These are phyloP conservation scores for Accipiter cooperii DNA, from an alignment of 2,113 vertebrate species.

Conservation along the genomic window DNA sequence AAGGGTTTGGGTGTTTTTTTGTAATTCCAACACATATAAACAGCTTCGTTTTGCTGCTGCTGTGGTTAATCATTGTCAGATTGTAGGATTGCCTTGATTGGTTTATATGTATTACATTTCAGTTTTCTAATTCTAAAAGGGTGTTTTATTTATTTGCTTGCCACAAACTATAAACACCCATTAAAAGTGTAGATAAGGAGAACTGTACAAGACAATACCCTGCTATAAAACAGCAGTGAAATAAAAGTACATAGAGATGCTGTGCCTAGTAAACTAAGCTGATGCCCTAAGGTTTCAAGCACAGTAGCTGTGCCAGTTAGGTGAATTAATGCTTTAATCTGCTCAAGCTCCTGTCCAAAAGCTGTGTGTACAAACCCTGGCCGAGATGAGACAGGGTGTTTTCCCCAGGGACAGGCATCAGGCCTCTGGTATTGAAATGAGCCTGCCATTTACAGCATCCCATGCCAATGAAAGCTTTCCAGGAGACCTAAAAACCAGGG, in stretches of 20 bases:
- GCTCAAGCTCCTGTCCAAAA: neutral
- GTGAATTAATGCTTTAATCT: neutral
- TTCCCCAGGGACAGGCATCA: neutral
- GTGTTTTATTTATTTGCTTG: constrained; percentile 53
- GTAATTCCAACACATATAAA: neutral
- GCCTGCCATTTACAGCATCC: neutral
- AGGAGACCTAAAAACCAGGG: neutral
- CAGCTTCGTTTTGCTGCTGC: neutral
- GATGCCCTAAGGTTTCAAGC: neutral
- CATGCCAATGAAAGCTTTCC: neutral
- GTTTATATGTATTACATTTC: constrained; percentile 48
- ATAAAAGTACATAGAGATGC: neutral
- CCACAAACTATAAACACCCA: constrained; percentile 57
- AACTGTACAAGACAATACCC: neutral
- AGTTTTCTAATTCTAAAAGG: constrained; percentile 12
- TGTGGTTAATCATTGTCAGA: constrained; percentile 50
- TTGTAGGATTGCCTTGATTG: constrained; percentile 25
- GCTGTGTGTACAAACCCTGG: neutral
- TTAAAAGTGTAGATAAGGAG: constrained; percentile 24
- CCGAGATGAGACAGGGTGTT: neutral
- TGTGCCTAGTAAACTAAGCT: neutral
- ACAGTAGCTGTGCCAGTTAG: neutral
- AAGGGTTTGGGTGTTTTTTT: neutral
- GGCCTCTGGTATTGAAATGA: neutral
- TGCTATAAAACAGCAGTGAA: constrained; percentile 9